Evolutionary conservation across 2,113 vertebrate species (phyloP), one percentile per base, ranked within the genome.

Genomic region (Colius striatus): DNA sequence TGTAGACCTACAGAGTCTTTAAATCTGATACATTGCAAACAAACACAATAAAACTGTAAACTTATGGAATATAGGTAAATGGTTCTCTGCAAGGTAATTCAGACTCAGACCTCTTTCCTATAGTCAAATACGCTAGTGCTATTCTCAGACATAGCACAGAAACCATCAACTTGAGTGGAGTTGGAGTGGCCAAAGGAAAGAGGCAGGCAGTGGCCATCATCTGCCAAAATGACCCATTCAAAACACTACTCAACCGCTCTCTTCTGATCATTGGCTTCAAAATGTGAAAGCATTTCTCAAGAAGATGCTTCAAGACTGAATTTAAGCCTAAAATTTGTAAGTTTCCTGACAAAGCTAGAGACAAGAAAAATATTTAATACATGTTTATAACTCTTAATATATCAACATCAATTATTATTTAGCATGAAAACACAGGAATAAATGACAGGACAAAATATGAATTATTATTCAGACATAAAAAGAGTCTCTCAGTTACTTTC

Each of bases 1-100:
- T 99, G 98, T 57, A 99, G 98, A 51, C 99, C 99, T 73, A 99
- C 89, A 73, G 97, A 97, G 51, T 98, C 98, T 95, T 98, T 98
- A 97, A 99, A 99, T 91, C 99, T 99, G 90, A 67, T 5, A 79
- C 58, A 86, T 96, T 88, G 82, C 89, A 96, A 96, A 67, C 34
- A 68, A 93, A 93, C 34, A 91, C 34, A 84, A 23, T 55, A 45
- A 83, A 94, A 77, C 6, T 53, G 41, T 94, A 89, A 91, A 27
- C 4, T 55, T 38, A 22, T n/a, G 48, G 19, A 68, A 32, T 60
- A 53, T 16, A 32, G 6, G 26, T 48, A 60, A 76, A 17, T 41
- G 70, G 11, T 60, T 61, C 21, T 75, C 23, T 75, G 77, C 48
- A 76, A 80, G 47, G 30, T 48, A 77, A 71, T n/a, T 80, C 27